These are phyloP conservation scores for Drosophila littoralis DNA, from an alignment of 1,140 invertebrate species.

Conservation along the genomic window DNA sequence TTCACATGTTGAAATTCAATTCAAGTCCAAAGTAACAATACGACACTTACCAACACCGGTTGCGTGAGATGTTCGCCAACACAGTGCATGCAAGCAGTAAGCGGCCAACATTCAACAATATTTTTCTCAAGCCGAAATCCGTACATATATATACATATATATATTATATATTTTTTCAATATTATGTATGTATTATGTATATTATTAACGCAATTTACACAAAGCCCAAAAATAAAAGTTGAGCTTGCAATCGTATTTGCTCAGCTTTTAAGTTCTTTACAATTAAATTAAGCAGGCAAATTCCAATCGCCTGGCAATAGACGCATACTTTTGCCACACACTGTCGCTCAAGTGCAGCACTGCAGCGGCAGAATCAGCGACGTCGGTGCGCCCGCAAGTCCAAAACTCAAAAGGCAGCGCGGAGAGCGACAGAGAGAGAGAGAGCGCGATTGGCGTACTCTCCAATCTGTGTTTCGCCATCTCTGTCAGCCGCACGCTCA, in stretches of 20 bases:
- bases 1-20: slow-evolving; percentile 53
- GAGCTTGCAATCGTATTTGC: neutral
- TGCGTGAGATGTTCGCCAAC: slow-evolving; percentile 21
- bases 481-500: neutral
- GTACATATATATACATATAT: neutral
- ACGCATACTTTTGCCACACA: slow-evolving; percentile 11
- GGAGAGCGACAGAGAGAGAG: neutral
- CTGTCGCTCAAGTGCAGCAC: slow-evolving; percentile 29
- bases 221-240: no score
- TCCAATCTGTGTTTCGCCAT: neutral
- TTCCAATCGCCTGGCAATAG: no score
- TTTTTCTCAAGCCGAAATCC: neutral
- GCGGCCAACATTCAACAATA: neutral
- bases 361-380: slow-evolving; percentile 18
- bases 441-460: slow-evolving; percentile 14
- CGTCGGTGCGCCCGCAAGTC: slow-evolving; percentile 29
- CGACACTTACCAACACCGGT: slow-evolving; percentile 34
- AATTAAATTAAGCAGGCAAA: neutral
- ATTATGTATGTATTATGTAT: no score
- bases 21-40: slow-evolving; percentile 62
- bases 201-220: no score
- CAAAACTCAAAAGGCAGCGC: slow-evolving; percentile 36
- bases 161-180: neutral
- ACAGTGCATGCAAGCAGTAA: slow-evolving; percentile 29
- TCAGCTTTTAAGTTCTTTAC: neutral